Percentiles rank a stretch among this genome's conserved stretches.
Conservation (phyloP, 2,113 vertebrate genomes). For the Calcarius ornatus region DNA sequence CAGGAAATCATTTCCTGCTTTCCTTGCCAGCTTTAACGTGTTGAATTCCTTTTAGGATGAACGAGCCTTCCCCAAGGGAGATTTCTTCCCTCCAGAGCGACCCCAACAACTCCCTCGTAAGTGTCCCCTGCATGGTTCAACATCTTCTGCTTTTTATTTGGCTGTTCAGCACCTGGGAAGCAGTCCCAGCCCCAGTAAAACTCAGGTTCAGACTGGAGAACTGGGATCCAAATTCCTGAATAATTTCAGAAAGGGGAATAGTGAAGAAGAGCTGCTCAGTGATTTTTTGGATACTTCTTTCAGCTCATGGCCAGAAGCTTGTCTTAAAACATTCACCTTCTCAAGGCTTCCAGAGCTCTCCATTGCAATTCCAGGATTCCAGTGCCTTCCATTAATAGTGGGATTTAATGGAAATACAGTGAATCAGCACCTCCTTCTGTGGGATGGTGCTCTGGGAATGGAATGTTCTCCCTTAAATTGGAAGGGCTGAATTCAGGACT, state of each 20-base stretch:
- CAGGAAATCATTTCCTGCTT: background rate
- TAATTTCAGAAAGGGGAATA: background rate
- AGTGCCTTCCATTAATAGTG: background rate
- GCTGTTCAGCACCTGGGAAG: background rate
- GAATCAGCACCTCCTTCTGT: background rate
- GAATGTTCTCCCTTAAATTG: background rate
- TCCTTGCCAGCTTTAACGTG: background rate
- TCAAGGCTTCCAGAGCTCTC: background rate
- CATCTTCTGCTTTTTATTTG: background rate
- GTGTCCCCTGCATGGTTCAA: constrained; percentile 53
- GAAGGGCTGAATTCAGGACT: background rate
- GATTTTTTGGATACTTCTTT: background rate
- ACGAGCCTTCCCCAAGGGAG: constrained; percentile 91
- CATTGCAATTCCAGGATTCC: background rate
- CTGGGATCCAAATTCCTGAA: background rate
- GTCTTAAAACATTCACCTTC: background rate
- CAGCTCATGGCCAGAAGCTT: constrained; percentile 21
- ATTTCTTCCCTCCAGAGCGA: constrained; percentile 90
- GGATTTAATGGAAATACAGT: background rate
- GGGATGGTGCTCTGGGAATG: background rate
- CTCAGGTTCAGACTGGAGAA: background rate
- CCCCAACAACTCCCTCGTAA: constrained; percentile 91
- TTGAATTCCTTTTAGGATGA: constrained; percentile 81
- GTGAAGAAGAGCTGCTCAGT: background rate
- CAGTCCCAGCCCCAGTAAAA: background rate